Percentiles rank a stretch among this genome's conserved stretches.
These are phyloP conservation scores for Ennomos erosarius DNA, from an alignment of 2,888 invertebrate genomes.

Conservation along the genomic window DNA sequence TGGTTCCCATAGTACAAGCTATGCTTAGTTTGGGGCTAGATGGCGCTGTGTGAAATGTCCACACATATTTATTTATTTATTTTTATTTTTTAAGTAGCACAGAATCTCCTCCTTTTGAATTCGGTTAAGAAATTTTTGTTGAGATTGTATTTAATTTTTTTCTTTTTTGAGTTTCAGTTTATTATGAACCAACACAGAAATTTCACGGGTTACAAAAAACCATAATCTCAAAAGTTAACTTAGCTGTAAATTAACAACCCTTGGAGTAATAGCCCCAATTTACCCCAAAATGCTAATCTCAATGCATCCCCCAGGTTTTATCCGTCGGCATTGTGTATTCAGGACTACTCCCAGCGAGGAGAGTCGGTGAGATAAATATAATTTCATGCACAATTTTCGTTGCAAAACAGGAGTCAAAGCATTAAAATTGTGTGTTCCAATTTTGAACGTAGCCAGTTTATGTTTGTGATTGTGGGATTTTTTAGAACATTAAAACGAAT, in stretches of 20 bases:
- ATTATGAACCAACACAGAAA: no score
- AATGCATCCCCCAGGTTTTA: constrained; percentile 41
- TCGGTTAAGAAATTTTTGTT: no score
- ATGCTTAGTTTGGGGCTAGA: no score
- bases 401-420: constrained; percentile 33
- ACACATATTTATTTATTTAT: no score
- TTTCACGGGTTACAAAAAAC: constrained; percentile 5
- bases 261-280: constrained; percentile 36
- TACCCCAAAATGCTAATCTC: constrained; percentile 40
- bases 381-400: constrained; percentile 32
- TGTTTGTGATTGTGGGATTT: constrained; percentile 7
- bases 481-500: no score
- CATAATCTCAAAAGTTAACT: constrained; percentile 14
- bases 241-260: constrained; percentile 23
- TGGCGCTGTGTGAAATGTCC: no score
- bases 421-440: constrained; percentile 16
- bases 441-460: constrained; percentile 24
- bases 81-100: no score
- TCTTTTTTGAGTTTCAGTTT: no score
- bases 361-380: constrained; percentile 26
- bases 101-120: no score
- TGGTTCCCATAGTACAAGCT: no score
- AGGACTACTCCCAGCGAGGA: constrained; percentile 23
- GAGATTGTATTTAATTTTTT: no score
- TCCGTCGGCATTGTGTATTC: constrained; percentile 37